These are phyloP conservation scores for Ceyx melanurus DNA, from an alignment of 2,113 vertebrate genomes.

Conservation along the genomic window DNA sequence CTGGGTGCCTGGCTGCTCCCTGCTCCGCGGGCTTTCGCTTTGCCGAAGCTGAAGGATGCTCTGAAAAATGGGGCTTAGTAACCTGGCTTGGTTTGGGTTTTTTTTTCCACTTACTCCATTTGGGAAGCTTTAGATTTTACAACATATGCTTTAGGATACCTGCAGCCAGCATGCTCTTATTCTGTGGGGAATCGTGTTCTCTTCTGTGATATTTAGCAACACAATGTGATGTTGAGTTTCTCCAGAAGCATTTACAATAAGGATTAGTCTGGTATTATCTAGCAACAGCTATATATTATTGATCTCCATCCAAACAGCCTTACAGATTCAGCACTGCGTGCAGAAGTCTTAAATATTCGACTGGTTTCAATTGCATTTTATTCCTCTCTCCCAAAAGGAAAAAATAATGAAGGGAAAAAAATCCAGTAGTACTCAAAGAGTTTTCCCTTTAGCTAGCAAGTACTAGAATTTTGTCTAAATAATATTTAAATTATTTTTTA, in stretches of 20 bases:
- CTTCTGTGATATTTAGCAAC: background rate
- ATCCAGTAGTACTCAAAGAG: background rate
- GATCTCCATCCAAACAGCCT: background rate
- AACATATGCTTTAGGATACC: background rate
- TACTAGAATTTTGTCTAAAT: background rate
- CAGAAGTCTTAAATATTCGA: background rate
- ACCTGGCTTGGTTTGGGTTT: background rate
- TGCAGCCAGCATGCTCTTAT: background rate
- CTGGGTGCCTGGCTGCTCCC: background rate
- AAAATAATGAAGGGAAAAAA: no score
- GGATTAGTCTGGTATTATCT: background rate
- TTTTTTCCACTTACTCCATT: background rate
- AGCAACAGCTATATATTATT: background rate
- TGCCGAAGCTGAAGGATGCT: rapidly evolving
- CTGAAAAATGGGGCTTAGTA: background rate
- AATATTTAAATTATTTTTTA: background rate
- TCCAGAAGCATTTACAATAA: background rate
- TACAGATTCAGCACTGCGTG: background rate
- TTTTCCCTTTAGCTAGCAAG: background rate
- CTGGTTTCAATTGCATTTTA: background rate
- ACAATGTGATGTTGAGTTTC: background rate
- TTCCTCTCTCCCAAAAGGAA: background rate
- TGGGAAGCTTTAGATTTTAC: background rate
- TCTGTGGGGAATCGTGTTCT: background rate
- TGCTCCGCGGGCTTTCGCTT: background rate